Evolutionary conservation across 2,888 invertebrate species (phyloP), one percentile per base, ranked within the genome.

Genomic region (Melanchra persicariae): DNA sequence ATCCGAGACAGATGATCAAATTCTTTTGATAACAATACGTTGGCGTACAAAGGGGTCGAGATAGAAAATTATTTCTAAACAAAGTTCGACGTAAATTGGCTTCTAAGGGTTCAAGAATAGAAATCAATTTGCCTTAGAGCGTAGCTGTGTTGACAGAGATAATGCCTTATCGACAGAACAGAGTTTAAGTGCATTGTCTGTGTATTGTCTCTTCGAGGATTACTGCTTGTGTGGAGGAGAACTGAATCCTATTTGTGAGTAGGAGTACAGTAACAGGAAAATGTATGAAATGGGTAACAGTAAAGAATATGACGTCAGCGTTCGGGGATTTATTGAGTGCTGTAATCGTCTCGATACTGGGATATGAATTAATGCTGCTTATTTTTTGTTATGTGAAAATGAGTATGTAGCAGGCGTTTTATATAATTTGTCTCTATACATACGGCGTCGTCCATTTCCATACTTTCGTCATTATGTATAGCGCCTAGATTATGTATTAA

Each of bases 11-110:
- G 86, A 86, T 85, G 89, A 89, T 89, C 87, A 88, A 87, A 89
- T 87, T 88, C 87, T 90, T 88, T 86, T 87, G 89, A 90, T 87
- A 88, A 85, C 86, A 83, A 85, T 83, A 85, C 81, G 76, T 79
- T 68, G 73, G 66, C 74, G 81, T 82, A 87, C 88, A 89, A 89
- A 88, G 84, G 84, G 73, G 72, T 83, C 61, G 67, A 79, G 68
- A 76, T 76, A 77, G 84, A 87, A 87, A 88, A 87, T 84, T 81
- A 88, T 88, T 85, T 85, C 73, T 58, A 64, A 72, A 78, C 51
- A 64, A 71, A 64, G 19, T 64, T 52, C 67, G 64, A 79, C 70
- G 82, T 62, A 79, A 88, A 85, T 77, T 87, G 77, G 51, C 66
- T 81, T 83, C 74, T 86, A 84, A 70, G 57, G 45, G 59, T 62